Evolutionary conservation across 1,140 invertebrate species (phyloP).

Genomic region (Sycophila sp.): DNA sequence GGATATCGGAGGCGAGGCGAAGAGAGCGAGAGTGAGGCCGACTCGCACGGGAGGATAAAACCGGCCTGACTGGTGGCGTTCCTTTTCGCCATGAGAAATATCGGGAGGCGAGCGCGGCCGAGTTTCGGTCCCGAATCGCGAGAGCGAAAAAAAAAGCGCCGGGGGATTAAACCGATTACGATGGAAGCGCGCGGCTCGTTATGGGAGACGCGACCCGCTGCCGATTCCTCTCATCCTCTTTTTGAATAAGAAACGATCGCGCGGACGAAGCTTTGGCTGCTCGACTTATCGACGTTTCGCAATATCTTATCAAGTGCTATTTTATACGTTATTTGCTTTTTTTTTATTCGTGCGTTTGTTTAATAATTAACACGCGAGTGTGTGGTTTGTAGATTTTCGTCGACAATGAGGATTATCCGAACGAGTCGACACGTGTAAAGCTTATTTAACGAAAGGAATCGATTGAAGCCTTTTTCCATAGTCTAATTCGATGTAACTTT

Average conservation of each 20-base stretch:
- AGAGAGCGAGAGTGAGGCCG: not conserved
- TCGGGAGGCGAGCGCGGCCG: constrained; percentile 39
- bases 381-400: too few relatives aligned
- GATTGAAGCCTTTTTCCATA: too few relatives aligned
- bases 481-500: too few relatives aligned
- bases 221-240: too few relatives aligned
- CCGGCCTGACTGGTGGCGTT: constrained; percentile 65
- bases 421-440: too few relatives aligned
- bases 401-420: too few relatives aligned
- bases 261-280: not conserved
- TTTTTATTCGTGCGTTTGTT: too few relatives aligned
- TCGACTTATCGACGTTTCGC: not conserved
- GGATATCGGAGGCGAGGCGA: not conserved
- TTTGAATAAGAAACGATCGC: not conserved
- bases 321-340: not conserved
- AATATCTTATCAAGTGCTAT: constrained; percentile 3
- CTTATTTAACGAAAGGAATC: too few relatives aligned
- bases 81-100: constrained; percentile 57
- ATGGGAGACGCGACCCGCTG: not conserved
- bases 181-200: not conserved
- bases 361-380: too few relatives aligned
- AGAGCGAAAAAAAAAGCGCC: too few relatives aligned
- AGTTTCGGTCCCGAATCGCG: not conserved
- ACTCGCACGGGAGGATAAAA: constrained; percentile 51
- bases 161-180: constrained; percentile 6